These are phyloP conservation scores for Epirrhoe alternata DNA, from an alignment of 2,888 invertebrate species.

Conservation along the genomic window DNA sequence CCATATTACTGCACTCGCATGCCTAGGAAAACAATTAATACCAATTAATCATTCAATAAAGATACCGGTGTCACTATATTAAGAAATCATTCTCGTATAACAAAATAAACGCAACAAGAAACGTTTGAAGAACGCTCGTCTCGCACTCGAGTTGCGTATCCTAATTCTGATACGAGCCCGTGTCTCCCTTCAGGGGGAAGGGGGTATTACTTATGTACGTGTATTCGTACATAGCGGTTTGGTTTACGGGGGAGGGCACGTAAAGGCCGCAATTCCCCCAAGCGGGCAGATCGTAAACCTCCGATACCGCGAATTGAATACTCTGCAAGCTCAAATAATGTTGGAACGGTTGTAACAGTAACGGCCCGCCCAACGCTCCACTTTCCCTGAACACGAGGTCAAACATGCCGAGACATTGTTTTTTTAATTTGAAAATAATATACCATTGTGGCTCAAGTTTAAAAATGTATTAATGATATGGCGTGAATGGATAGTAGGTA, in stretches of 20 bases:
- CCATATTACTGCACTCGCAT: neutral
- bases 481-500: neutral
- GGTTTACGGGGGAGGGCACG: slow-evolving; percentile 71
- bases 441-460: neutral
- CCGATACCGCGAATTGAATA: slow-evolving; percentile 82
- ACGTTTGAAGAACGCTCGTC: slow-evolving; percentile 52
- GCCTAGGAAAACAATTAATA: slow-evolving; percentile 27
- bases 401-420: slow-evolving; percentile 36
- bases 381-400: slow-evolving; percentile 42
- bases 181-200: slow-evolving; percentile 60
- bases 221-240: slow-evolving; percentile 60
- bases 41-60: slow-evolving; percentile 32
- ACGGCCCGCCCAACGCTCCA: slow-evolving; percentile 50
- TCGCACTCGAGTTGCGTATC: slow-evolving; percentile 70
- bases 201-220: slow-evolving; percentile 70
- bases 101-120: slow-evolving; percentile 55
- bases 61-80: slow-evolving; percentile 36
- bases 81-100: slow-evolving; percentile 38
- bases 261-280: slow-evolving; percentile 80
- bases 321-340: slow-evolving; percentile 71
- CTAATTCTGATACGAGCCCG: slow-evolving; percentile 75
- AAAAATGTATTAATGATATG: neutral
- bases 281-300: slow-evolving; percentile 82
- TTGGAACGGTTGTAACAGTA: slow-evolving; percentile 64
- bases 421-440: slow-evolving; percentile 30